Conservation (phyloP, 2,113 vertebrate species). For the Bubo bubo region DNA sequence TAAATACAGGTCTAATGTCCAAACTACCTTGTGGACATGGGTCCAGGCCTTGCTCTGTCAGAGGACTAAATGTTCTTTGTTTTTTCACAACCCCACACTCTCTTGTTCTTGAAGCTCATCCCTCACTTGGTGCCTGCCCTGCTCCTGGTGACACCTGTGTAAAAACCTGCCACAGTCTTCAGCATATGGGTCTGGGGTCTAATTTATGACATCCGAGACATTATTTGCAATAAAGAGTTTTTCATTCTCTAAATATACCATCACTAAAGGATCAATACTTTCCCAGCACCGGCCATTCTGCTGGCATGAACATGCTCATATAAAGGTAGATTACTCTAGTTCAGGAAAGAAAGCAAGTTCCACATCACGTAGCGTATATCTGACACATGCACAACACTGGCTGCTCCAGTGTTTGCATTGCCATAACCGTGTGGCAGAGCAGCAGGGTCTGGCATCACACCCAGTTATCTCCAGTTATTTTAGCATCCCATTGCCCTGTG, state of each 20-base stretch:
- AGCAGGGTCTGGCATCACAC: neutral
- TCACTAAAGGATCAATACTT: neutral
- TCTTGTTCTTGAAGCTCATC: neutral
- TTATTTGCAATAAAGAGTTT: neutral
- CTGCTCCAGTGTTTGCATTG: neutral
- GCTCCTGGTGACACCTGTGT: rapidly evolving
- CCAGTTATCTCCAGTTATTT: neutral
- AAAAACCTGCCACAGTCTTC: neutral
- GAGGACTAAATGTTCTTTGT: neutral
- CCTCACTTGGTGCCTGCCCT: neutral
- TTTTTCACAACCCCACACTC: neutral
- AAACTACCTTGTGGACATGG: neutral
- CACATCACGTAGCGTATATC: rapidly evolving
- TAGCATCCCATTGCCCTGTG: rapidly evolving
- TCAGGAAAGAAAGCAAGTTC: neutral
- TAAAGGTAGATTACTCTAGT: neutral
- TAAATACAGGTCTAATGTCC: neutral
- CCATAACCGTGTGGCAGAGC: neutral
- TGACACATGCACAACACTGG: too few relatives aligned
- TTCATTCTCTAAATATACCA: neutral
- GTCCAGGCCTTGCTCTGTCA: neutral
- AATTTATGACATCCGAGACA: neutral
- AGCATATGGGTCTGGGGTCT: neutral
- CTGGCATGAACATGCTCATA: neutral
- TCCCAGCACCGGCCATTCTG: neutral